Percentiles rank a stretch among this genome's conserved stretches.
Evolutionary conservation across 2,113 vertebrate genomes (phyloP).

Genomic region (Crotalus tigris): DNA sequence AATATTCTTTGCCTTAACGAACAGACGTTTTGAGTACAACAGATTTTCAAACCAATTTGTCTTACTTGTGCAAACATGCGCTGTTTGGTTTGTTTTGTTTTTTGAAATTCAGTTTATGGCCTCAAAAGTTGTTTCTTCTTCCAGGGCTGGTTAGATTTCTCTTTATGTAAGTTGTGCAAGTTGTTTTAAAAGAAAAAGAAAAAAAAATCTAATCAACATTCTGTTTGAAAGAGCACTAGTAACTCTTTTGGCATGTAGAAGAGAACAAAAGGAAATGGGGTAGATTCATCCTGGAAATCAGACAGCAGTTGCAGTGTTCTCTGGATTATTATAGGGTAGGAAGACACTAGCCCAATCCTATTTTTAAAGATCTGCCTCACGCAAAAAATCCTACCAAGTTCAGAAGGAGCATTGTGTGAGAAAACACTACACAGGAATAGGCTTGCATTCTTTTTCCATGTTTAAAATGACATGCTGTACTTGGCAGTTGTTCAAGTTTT

Average conservation of each 20-base stretch:
- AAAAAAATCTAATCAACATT: not conserved
- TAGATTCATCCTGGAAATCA: not conserved
- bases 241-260: conserved; percentile 14
- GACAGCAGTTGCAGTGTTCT: not conserved
- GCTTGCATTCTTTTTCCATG: conserved; percentile 45
- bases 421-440: conserved; percentile 50
- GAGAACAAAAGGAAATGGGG: conserved; percentile 19
- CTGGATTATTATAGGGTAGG: not conserved
- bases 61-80: not conserved
- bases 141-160: not conserved
- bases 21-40: not conserved
- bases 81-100: not conserved
- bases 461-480: conserved; percentile 52
- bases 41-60: not conserved
- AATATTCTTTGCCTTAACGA: not conserved
- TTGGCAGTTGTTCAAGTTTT: conserved; percentile 49
- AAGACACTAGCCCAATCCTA: conserved; percentile 17
- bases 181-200: not conserved
- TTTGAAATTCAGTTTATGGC: not conserved
- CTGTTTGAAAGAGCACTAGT: not conserved
- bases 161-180: not conserved
- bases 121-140: not conserved
- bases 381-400: conserved; percentile 14
- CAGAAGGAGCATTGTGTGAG: conserved; percentile 16
- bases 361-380: conserved; percentile 10